phyloP scores from a whole-genome alignment of 2,888 invertebrate genomes.

The Ectropis crepuscularia region DNA sequence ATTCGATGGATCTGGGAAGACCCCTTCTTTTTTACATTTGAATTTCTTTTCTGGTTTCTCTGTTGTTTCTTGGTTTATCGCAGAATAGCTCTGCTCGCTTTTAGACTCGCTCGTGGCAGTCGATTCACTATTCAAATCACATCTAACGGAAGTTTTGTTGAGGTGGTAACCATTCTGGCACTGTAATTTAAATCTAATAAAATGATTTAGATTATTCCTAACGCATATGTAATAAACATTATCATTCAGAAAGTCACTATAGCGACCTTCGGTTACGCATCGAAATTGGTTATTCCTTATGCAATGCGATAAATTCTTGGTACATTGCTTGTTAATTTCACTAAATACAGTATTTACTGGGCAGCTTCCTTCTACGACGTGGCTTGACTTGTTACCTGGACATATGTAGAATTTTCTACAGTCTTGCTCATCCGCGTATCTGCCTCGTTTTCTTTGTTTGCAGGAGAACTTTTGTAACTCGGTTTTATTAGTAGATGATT shows the following conservation, averaged over 20 bases:
- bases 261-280: slow-evolving; percentile 74
- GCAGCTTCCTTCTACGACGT: slow-evolving; percentile 63
- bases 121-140: slow-evolving; percentile 48
- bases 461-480: slow-evolving; percentile 50
- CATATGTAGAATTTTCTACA: slow-evolving; percentile 83
- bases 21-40: slow-evolving; percentile 49
- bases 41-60: slow-evolving; percentile 34
- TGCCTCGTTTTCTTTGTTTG: slow-evolving; percentile 61
- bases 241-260: slow-evolving; percentile 63
- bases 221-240: slow-evolving; percentile 77
- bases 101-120: slow-evolving; percentile 42
- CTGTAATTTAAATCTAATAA: slow-evolving; percentile 68
- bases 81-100: slow-evolving; percentile 41
- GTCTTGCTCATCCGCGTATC: slow-evolving; percentile 73
- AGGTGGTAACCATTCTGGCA: slow-evolving; percentile 67
- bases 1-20: slow-evolving; percentile 57
- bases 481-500: slow-evolving; percentile 20
- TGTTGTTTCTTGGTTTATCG: slow-evolving; percentile 27
- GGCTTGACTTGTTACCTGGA: slow-evolving; percentile 50
- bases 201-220: slow-evolving; percentile 51
- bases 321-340: slow-evolving; percentile 74
- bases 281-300: slow-evolving; percentile 75
- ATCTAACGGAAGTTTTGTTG: slow-evolving; percentile 61
- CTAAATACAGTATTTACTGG: slow-evolving; percentile 75
- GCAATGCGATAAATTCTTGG: slow-evolving; percentile 77